A percentile compares a stretch with the other conserved stretches of the same genome.
Conservation (phyloP, 2,797 vertebrate genomes). For the Myoxocephalus aenaeus region DNA sequence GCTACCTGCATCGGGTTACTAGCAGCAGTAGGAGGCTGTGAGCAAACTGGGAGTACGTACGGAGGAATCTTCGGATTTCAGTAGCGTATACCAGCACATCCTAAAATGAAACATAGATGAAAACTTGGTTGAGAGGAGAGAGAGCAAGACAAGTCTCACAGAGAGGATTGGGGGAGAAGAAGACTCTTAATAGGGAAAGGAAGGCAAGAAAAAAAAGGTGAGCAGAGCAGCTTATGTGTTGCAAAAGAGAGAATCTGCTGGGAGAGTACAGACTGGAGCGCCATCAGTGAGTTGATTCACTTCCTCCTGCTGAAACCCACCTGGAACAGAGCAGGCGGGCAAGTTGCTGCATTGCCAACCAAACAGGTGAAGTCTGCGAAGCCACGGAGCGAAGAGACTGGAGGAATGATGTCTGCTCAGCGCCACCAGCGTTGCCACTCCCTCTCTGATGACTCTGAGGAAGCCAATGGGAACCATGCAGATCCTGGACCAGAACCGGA, state of each 20-base stretch:
- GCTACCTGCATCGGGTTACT: slow-evolving; percentile 20
- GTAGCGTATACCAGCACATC: slow-evolving; percentile 13
- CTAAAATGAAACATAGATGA: slow-evolving; percentile 27
- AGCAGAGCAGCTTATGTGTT: slow-evolving; percentile 20
- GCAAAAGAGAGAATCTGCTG: slow-evolving; percentile 26
- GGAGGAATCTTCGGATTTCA: slow-evolving; percentile 59
- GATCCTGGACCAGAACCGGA: slow-evolving; percentile 79
- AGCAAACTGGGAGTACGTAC: neutral
- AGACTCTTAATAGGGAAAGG: slow-evolving; percentile 21
- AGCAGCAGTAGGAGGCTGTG: neutral
- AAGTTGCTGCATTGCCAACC: slow-evolving; percentile 2
- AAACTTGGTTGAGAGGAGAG: slow-evolving; percentile 36
- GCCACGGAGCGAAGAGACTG: neutral
- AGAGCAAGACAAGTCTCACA: neutral
- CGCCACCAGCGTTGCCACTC: slow-evolving; percentile 40
- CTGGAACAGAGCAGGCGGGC: slow-evolving; percentile 41
- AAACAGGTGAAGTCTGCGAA: slow-evolving; percentile 27
- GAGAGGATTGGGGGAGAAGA: slow-evolving; percentile 5
- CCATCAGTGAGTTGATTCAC: slow-evolving; percentile 26
- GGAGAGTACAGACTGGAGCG: slow-evolving; percentile 20
- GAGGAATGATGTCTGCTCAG: slow-evolving; percentile 60
- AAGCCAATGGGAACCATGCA: slow-evolving; percentile 62
- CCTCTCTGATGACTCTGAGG: slow-evolving; percentile 69
- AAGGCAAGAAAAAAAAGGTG: slow-evolving; percentile 33
- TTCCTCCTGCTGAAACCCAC: slow-evolving; percentile 40